Percentiles rank a stretch among this genome's conserved stretches.
phyloP scores from a whole-genome alignment of 2,797 vertebrate species.

The Poeciliopsis presidionis region DNA sequence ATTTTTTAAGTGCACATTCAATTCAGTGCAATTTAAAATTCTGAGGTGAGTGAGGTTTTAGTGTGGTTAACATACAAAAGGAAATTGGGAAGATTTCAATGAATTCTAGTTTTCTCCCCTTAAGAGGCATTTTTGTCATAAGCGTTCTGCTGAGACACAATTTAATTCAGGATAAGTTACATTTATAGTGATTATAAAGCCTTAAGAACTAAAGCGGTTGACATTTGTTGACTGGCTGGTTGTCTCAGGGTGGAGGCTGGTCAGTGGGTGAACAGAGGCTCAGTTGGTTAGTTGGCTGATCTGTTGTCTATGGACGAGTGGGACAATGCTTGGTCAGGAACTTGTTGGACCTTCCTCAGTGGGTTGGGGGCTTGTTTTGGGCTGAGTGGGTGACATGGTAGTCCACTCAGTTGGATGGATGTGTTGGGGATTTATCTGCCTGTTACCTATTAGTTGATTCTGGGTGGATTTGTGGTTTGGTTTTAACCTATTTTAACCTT shows the following conservation, averaged over 20 bases:
- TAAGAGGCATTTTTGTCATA: not conserved
- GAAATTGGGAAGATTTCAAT: constrained; percentile 1
- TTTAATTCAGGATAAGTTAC: not conserved
- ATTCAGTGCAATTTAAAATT: not conserved
- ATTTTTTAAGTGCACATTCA: not conserved
- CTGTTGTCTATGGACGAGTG: not conserved
- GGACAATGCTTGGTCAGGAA: not conserved
- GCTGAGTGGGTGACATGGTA: not conserved
- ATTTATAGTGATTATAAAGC: not conserved
- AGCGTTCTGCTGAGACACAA: not conserved
- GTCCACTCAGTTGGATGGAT: not conserved
- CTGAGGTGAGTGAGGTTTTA: not conserved
- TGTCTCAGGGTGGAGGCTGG: not conserved
- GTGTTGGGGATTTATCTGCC: not conserved
- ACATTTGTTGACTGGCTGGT: not conserved
- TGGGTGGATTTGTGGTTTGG: not conserved
- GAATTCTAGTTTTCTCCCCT: not conserved
- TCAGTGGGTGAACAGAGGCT: not conserved
- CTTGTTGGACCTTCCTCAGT: not conserved
- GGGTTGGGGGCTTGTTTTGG: too few relatives aligned
- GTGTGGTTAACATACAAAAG: constrained; percentile 4
- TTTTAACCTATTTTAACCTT: not conserved
- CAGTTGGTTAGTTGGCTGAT: not conserved
- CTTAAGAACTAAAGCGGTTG: not conserved
- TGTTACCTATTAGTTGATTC: too few relatives aligned